Evolutionary conservation across 2,888 invertebrate species (phyloP).

Genomic region (Tinea trinotella): DNA sequence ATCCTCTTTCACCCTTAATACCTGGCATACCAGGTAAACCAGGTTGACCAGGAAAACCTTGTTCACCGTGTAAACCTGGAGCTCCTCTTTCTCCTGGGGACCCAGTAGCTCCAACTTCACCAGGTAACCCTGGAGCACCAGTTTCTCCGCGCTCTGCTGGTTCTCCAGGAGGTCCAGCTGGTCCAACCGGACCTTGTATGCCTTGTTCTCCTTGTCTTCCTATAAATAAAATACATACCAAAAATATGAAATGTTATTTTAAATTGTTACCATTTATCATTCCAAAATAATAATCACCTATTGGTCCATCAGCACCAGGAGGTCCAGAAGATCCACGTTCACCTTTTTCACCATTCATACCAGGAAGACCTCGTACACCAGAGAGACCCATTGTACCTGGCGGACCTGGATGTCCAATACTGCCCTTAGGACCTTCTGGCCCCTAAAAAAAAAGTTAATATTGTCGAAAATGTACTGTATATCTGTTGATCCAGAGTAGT

Average conservation of each 20-base stretch:
- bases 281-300: slow-evolving; percentile 54
- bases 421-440: slow-evolving; percentile 75
- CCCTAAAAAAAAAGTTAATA: slow-evolving; percentile 61
- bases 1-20: slow-evolving; percentile 81
- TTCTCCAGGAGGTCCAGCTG: slow-evolving; percentile 84
- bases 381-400: slow-evolving; percentile 81
- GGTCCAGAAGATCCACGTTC: slow-evolving; percentile 80
- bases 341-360: slow-evolving; percentile 81
- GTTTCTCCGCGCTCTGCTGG: slow-evolving; percentile 85
- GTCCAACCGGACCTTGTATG: slow-evolving; percentile 81
- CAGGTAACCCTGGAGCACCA: slow-evolving; percentile 79
- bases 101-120: slow-evolving; percentile 82
- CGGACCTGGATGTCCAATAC: slow-evolving; percentile 80
- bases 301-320: slow-evolving; percentile 82
- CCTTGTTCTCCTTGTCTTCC: slow-evolving; percentile 84
- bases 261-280: slow-evolving; percentile 7
- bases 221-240: slow-evolving; percentile 24
- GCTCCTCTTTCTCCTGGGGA: slow-evolving; percentile 82
- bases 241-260: too few relatives aligned
- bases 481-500: too few relatives aligned
- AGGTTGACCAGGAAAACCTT: slow-evolving; percentile 78
- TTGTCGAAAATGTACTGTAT: background rate
- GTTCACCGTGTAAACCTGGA: slow-evolving; percentile 78
- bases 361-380: slow-evolving; percentile 77
- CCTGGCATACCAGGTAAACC: slow-evolving; percentile 80